phyloP scores from a whole-genome alignment of 2,888 invertebrate species.

The Endotricha flammealis region DNA sequence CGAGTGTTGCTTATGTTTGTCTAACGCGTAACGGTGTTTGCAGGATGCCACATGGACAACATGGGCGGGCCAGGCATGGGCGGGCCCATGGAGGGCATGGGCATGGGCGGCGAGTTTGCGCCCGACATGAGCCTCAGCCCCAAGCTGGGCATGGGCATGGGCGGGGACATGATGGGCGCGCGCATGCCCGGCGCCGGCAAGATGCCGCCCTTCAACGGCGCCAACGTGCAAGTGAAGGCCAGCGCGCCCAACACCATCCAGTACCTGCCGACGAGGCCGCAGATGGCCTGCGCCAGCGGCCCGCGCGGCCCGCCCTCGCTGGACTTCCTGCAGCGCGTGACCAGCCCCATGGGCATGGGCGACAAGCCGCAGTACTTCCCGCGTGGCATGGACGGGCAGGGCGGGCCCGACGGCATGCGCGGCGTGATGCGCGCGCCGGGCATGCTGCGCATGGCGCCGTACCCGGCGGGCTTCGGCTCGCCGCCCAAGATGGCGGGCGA shows the following conservation, averaged over 20 bases:
- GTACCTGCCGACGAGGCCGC: conserved; percentile 97
- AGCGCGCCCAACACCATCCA: conserved; percentile 99
- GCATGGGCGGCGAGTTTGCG: conserved; percentile 74
- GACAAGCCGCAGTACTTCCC: conserved; percentile 84
- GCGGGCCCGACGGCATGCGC: conserved; percentile 67
- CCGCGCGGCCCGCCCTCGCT: conserved; percentile 91
- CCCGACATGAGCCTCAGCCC: conserved; percentile 80
- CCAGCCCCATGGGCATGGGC: conserved; percentile 89
- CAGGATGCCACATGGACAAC: conserved; percentile 74
- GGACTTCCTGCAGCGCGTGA: conserved; percentile 92
- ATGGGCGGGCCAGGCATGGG: conserved; percentile 75
- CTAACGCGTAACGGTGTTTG: too few species aligned
- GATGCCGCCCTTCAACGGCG: conserved; percentile 79
- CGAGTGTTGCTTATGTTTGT: neutral
- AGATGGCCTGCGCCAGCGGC: conserved; percentile 82
- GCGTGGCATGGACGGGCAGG: conserved; percentile 74
- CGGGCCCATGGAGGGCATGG: conserved; percentile 73
- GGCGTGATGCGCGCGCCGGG: conserved; percentile 66
- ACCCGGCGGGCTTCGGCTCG: conserved; percentile 65
- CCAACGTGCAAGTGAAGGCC: conserved; percentile 95
- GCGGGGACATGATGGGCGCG: conserved; percentile 82
- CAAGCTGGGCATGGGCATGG: conserved; percentile 80
- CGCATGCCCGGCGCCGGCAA: conserved; percentile 77
- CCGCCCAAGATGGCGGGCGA: conserved; percentile 66
- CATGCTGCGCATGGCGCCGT: conserved; percentile 69